A percentile compares a stretch with the other conserved stretches of the same genome.
phyloP scores from a whole-genome alignment of 2,797 vertebrate genomes.

The Glossophaga mutica region DNA sequence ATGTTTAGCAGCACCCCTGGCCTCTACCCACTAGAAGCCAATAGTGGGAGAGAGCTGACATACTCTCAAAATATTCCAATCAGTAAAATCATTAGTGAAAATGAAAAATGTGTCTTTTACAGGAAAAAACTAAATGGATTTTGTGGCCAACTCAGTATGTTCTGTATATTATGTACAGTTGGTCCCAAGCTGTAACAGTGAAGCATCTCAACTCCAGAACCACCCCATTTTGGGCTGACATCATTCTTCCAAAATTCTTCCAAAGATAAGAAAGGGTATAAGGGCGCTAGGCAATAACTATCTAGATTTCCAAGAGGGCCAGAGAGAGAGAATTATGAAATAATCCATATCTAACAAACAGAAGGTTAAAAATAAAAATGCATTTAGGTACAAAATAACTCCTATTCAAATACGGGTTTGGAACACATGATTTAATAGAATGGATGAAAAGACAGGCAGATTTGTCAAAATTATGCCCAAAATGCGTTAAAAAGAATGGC shows the following conservation, averaged over 20 bases:
- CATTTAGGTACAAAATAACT: slow-evolving; percentile 12
- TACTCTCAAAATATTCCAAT: no score
- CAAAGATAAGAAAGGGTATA: neutral
- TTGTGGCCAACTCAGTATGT: neutral
- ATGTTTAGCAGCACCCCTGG: no score
- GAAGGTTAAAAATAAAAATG: slow-evolving; percentile 29
- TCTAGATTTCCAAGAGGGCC: neutral
- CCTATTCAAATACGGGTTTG: neutral
- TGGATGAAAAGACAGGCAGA: neutral
- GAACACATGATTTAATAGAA: neutral
- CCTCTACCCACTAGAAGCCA: no score
- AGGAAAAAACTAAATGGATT: no score
- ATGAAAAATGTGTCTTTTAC: no score
- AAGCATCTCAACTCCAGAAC: neutral
- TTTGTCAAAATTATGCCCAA: slow-evolving; percentile 12
- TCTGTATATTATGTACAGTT: neutral
- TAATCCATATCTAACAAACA: neutral
- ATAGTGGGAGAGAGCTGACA: no score
- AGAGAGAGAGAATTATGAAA: neutral
- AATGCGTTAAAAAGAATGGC: neutral
- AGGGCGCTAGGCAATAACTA: neutral
- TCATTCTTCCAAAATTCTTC: neutral
- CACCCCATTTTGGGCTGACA: neutral
- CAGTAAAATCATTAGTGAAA: no score
- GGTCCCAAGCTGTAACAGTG: neutral